phyloP scores from a whole-genome alignment of 2,888 invertebrate genomes.

The Orthosia incerta region DNA sequence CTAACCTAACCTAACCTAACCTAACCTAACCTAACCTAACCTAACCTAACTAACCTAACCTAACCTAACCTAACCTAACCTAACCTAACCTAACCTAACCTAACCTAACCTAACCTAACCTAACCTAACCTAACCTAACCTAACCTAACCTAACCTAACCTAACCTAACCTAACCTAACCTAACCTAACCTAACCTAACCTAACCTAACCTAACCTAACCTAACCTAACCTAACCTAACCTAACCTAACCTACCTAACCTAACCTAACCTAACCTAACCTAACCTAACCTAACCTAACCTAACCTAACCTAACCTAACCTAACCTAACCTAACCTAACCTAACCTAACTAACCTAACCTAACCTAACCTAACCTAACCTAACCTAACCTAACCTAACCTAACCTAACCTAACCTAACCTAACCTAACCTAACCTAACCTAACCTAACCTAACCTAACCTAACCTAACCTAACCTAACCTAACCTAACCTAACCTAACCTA shows the following conservation, averaged over 20 bases:
- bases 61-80: conserved; percentile 39
- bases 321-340: conserved; percentile 65
- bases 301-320: conserved; percentile 69
- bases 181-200: conserved; percentile 38
- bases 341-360: conserved; percentile 64
- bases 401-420: too few species aligned
- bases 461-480: conserved; percentile 33
- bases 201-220: conserved; percentile 34
- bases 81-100: conserved; percentile 34
- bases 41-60: conserved; percentile 32
- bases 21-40: conserved; percentile 45
- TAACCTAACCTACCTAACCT: conserved; percentile 28
- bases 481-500: conserved; percentile 31
- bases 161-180: conserved; percentile 42
- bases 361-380: conserved; percentile 25
- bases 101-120: conserved; percentile 41
- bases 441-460: conserved; percentile 16
- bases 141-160: conserved; percentile 41
- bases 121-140: conserved; percentile 40
- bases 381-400: conserved; percentile 24
- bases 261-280: conserved; percentile 25
- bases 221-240: conserved; percentile 27
- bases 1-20: conserved; percentile 48
- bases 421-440: background rate
- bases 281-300: conserved; percentile 62